Base-by-base conservation (phyloP, 2,797 vertebrate species). In the Ctenosaura bakeri region DNA sequence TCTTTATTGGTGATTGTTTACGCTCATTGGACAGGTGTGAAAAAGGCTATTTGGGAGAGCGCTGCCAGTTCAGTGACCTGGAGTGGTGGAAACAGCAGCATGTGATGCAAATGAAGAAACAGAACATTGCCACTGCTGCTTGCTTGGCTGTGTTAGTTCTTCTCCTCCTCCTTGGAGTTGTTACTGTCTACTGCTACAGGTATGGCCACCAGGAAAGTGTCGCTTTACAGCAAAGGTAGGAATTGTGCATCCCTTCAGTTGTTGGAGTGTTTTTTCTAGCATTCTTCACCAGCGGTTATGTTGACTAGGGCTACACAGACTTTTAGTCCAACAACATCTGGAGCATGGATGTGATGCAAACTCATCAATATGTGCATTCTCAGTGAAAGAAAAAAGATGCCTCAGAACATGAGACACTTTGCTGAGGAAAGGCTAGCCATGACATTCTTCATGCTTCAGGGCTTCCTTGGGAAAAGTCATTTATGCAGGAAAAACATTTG, bases 61-160 rank as follows among this genome's bases (percentile, higher is more conserved):
- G 98, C 1, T 99, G 99, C 95, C 98, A 99, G 96, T 98, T 98
- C 97, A 98, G 97, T 4, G 98, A 99, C 90, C 93, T 99, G 94
- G 97, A 98, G 83, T 99, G 98, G 98, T 98, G 98, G 98, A 98
- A 98, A 14, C 97, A 98, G 90, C 98, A 97, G 88, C 97, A 96
- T 0, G 91, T 97, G 0, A 97, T 98, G 91, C 93, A 95, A 7
- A 95, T 97, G 86, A 98, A 97, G 97, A 97, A 95, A 87, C 96
- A 95, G 66, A 97, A 96, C 26, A 59, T 98, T 89, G 94, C 97
- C 18, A 97, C 98, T 0, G 95, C 95, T 0, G 95, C 96, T 1
- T 97, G 97, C 56, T 90, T 97, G 35, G 92, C 96, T 24, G 88
- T 94, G 32, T 90, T 96, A 14, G 93, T 98, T 0, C 79, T 98